A percentile compares a stretch with the other conserved stretches of the same genome.
Conservation (phyloP, 2,888 invertebrate genomes). For the Linhomoeus sp. region DNA sequence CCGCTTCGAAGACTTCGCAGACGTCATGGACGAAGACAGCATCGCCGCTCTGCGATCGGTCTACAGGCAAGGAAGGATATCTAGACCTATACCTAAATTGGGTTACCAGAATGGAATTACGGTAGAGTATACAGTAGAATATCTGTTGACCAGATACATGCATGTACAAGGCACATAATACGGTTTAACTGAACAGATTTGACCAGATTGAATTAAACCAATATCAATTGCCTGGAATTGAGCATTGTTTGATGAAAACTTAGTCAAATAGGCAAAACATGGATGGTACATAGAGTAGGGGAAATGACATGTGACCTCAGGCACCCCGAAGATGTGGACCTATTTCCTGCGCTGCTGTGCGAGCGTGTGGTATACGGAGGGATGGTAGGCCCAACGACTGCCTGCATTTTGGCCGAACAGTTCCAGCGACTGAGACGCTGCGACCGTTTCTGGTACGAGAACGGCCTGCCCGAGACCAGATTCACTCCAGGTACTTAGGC, state of each 20-base stretch:
- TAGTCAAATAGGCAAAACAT: too few relatives aligned
- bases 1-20: constrained; percentile 61
- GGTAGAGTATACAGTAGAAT: too few relatives aligned
- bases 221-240: too few relatives aligned
- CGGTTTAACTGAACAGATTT: too few relatives aligned
- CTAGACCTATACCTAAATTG: too few relatives aligned
- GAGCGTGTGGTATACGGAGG: constrained; percentile 52
- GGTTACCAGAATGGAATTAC: too few relatives aligned
- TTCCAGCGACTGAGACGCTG: constrained; percentile 71
- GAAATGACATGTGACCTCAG: too few relatives aligned
- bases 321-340: constrained; percentile 69
- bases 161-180: too few relatives aligned
- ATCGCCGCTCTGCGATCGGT: not conserved
- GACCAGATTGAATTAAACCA: too few relatives aligned
- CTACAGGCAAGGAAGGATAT: constrained; percentile 5
- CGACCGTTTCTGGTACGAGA: constrained; percentile 68
- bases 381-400: constrained; percentile 68
- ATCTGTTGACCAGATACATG: too few relatives aligned
- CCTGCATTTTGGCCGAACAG: constrained; percentile 73
- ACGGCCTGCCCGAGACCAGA: constrained; percentile 7
- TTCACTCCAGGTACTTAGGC: constrained; percentile 27
- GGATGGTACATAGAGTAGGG: too few relatives aligned
- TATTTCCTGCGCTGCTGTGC: constrained; percentile 80
- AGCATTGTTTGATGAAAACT: too few relatives aligned
- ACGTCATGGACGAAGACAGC: constrained; percentile 46